These are phyloP conservation scores for Scomber colias DNA, from an alignment of 2,113 vertebrate species.

Conservation along the genomic window DNA sequence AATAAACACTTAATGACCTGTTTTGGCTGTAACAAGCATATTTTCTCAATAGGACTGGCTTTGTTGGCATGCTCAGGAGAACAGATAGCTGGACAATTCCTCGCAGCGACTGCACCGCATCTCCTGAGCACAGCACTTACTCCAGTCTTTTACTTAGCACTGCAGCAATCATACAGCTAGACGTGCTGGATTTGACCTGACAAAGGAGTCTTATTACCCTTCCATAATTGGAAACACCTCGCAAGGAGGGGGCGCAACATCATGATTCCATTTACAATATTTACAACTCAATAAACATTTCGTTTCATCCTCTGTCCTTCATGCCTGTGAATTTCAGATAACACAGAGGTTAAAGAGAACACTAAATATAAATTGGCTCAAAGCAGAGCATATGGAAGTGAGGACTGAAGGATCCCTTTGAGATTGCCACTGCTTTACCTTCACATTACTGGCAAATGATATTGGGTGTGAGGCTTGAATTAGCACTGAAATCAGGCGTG, in stretches of 20 bases:
- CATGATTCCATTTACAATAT: conserved; percentile 82
- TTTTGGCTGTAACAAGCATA: conserved; percentile 54
- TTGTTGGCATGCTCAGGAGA: neutral
- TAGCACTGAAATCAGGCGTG: conserved; percentile 68
- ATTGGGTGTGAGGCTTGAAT: conserved; percentile 72
- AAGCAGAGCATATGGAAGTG: conserved; percentile 73
- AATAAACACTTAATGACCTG: conserved; percentile 67
- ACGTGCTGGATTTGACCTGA: conserved; percentile 72
- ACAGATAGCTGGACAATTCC: conserved; percentile 30
- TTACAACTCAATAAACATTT: conserved; percentile 85
- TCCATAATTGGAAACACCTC: conserved; percentile 80
- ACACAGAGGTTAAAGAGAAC: conserved; percentile 78
- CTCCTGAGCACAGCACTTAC: conserved; percentile 45
- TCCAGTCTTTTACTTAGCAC: conserved; percentile 33
- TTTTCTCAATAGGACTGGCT: conserved; percentile 54
- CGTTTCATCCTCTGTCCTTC: conserved; percentile 78
- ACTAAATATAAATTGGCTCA: conserved; percentile 79
- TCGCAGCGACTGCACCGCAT: neutral
- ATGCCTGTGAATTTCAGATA: conserved; percentile 78
- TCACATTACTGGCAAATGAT: conserved; percentile 58
- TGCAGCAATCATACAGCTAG: conserved; percentile 60
- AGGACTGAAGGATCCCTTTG: conserved; percentile 58
- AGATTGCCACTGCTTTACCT: conserved; percentile 61
- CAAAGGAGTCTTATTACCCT: conserved; percentile 80
- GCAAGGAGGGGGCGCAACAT: conserved; percentile 63